Conservation (phyloP, 1,140 invertebrate genomes). For the Apis cerana region DNA sequence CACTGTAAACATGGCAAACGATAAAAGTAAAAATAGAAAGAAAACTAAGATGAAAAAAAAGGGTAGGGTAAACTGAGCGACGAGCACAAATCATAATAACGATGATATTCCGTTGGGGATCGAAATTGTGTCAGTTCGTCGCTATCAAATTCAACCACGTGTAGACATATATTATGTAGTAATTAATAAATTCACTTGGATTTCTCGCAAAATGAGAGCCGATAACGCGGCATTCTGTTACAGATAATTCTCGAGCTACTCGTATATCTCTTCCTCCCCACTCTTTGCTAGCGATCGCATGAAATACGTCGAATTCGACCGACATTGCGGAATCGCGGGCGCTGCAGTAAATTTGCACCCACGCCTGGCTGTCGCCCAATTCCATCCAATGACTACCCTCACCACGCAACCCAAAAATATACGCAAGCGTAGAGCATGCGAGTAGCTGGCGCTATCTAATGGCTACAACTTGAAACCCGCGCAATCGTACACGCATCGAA, state of each 20-base stretch:
- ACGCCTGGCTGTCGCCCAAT: conserved; percentile 50
- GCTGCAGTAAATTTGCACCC: conserved; percentile 65
- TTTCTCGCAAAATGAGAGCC: not conserved
- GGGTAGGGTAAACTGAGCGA: not conserved
- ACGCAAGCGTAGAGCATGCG: conserved; percentile 27
- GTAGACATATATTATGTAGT: not conserved
- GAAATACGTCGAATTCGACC: conserved; percentile 39
- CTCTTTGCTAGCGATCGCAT: conserved; percentile 1
- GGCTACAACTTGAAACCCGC: conserved; percentile 63
- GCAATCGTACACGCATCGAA: conserved; percentile 46
- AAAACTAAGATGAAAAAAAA: not conserved
- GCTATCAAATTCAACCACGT: not conserved
- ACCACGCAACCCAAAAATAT: conserved; percentile 48
- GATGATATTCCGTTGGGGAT: not conserved
- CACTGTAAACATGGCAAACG: conserved; percentile 2
- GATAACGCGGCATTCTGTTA: conserved; percentile 23
- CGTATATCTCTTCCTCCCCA: not conserved
- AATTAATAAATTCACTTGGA: conserved; percentile 6
- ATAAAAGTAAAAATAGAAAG: conserved; percentile 24
- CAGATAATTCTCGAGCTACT: conserved; percentile 7
- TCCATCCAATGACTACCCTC: conserved; percentile 27
- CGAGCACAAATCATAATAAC: not conserved
- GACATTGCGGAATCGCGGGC: conserved; percentile 30
- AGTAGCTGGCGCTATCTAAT: conserved; percentile 68
- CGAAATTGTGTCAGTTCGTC: not conserved